A percentile compares a stretch with the other conserved stretches of the same genome.
phyloP scores from a whole-genome alignment of 2,113 vertebrate species.

The Polypterus bichir region DNA sequence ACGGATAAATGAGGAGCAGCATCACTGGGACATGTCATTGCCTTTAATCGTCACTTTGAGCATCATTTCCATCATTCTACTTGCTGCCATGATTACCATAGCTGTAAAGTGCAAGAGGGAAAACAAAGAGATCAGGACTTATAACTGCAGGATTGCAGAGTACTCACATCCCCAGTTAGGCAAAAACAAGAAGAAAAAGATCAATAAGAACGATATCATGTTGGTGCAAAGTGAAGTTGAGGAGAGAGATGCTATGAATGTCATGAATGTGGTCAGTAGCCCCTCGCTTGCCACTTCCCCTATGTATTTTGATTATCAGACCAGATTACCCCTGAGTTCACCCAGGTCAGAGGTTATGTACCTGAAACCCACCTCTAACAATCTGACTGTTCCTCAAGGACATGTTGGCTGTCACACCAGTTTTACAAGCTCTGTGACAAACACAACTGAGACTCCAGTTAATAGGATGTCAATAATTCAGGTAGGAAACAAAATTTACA shows the following conservation, averaged over 20 bases:
- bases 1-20: constrained; percentile 73
- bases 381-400: constrained; percentile 94
- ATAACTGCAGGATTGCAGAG: constrained; percentile 96
- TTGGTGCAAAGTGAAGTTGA: constrained; percentile 97
- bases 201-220: constrained; percentile 97
- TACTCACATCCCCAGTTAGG: constrained; percentile 94
- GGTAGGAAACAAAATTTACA: constrained; percentile 69
- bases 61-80: constrained; percentile 88
- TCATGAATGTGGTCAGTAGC: constrained; percentile 99
- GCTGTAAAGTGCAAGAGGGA: constrained; percentile 94
- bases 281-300: constrained; percentile 96
- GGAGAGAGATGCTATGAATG: constrained; percentile 96
- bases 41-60: constrained; percentile 92
- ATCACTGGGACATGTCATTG: constrained; percentile 90
- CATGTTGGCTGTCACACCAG: constrained; percentile 95
- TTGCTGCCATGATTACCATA: constrained; percentile 95
- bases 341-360: constrained; percentile 98
- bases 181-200: constrained; percentile 93
- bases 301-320: constrained; percentile 99
- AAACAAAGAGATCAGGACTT: constrained; percentile 98
- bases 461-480: constrained; percentile 99
- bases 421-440: constrained; percentile 92
- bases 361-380: constrained; percentile 94
- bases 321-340: constrained; percentile 95
- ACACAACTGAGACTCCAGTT: constrained; percentile 82